phyloP scores from a whole-genome alignment of 2,797 vertebrate species.

The Delichon dasypus region DNA sequence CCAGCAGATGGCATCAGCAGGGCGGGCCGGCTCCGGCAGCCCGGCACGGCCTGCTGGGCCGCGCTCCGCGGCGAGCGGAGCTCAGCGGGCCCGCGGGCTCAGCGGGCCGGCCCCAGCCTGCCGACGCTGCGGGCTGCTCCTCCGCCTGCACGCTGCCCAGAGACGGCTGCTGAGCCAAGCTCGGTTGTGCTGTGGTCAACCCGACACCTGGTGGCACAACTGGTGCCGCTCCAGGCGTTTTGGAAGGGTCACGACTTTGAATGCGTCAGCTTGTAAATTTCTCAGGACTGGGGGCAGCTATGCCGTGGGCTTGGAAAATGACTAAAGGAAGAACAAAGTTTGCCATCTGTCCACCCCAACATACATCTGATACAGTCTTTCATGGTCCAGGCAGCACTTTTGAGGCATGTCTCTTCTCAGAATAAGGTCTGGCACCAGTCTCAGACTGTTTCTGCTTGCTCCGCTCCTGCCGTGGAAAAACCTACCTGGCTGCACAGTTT shows the following conservation, averaged over 20 bases:
- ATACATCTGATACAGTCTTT: background rate
- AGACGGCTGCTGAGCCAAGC: background rate
- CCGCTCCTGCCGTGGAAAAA: background rate
- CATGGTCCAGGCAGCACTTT: background rate
- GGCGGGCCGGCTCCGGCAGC: background rate
- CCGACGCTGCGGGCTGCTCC: too few species aligned
- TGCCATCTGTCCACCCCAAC: accelerated
- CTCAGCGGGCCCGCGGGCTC: too few species aligned
- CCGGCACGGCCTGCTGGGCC: background rate
- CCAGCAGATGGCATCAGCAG: slow-evolving; percentile 40
- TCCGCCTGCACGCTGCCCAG: too few species aligned
- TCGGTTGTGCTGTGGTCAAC: background rate
- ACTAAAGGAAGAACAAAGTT: background rate
- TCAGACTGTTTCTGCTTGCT: background rate
- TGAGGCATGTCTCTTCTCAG: background rate
- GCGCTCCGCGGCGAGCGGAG: too few species aligned
- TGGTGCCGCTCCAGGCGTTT: accelerated
- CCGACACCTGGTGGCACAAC: background rate
- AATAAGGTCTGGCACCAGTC: accelerated
- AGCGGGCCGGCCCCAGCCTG: too few species aligned
- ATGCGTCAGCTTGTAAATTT: background rate
- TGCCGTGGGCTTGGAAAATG: background rate
- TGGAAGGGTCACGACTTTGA: accelerated
- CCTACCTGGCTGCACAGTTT: background rate
- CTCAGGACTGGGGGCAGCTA: background rate